Evolutionary conservation across 92 coral and sea anemone species (phyloP), one percentile per base, ranked within the genome.

Genomic region (Palythoa heliodiscus): DNA sequence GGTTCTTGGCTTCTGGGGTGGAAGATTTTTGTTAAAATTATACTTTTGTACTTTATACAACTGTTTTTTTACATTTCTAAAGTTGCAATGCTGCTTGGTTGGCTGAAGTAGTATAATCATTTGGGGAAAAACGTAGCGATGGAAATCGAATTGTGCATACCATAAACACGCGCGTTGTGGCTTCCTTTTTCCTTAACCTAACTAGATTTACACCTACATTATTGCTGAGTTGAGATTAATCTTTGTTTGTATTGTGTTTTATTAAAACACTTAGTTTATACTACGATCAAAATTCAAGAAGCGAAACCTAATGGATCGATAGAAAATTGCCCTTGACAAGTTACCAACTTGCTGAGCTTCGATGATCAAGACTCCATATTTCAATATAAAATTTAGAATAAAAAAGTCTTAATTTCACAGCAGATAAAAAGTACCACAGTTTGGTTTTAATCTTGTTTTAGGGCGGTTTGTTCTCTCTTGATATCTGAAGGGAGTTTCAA

Each of bases 281-380:
- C 40, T 37, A 22, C 9, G 57, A 68, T 37, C 20, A 40, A 61
- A 39, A 5, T 25, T 63, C 25, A 38, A 12, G 40, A 52, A 75
- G 13, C 35, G 38, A 29, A 75, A 5, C 38, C 39, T 43, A 17
- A 61, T 63, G 83, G 71, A 78, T 78, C 52, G 37, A 20, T 39
- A 60, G 38, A 78, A 78, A 78, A 60, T 78, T 39, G 52, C 58
- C 61, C 29, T 38, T 38, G 72, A 78, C 72, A 78, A 48, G 55
- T 20, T 52, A 13, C 60, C 22, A 25, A 75, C 22, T 14, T 12
- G 48, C 64, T 40, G 5, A 60, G 53, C 38, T 14, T 40, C 83
- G 71, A 29, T 48, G 50, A 75, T 75, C 54, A 72, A 72, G 24
- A 8, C 14, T 43, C 69, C 69, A 4, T 7, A 7, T n/a, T 22